Base-by-base conservation (phyloP, 2,113 vertebrate genomes). In the Boulengeromyrus knoepffleri region DNA sequence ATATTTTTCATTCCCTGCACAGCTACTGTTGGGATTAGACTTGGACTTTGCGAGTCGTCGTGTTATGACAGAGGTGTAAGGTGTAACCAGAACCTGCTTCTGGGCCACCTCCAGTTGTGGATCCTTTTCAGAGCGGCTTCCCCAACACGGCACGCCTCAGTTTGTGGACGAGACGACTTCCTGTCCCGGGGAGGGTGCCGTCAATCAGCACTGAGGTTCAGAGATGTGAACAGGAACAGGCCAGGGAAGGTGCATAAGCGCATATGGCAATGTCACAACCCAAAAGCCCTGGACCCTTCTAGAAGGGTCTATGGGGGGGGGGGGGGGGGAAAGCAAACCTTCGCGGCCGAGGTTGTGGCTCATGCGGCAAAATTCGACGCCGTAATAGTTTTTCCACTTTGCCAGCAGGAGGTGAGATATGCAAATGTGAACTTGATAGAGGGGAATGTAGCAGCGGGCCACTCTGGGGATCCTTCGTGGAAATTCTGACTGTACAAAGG, bases 71-170 rank as follows among this genome's bases (percentile, higher is more conserved):
- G 91, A 92, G 91, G 91, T 93, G 93, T 50, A 36, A 56, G 31
- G 92, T 93, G 93, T 50, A 83, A 56, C 12, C 91, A 91, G 92
- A 91, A 94, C 92, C 93, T 92, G 89, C 85, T 92, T 56, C 91
- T 90, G 92, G 83, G 91, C 80, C 91, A 91, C 90, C 93, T 92
- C 91, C 94, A 77, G 92, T 93, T 93, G 91, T 92, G 93, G 92
- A 91, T 92, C 92, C 94, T 93, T 94, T 94, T 93, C n/a, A 88
- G 42, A 50, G 50, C 27, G 94, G 92, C 90, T 89, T 90, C 39
- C 90, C 31, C 93, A 47, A 39, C 92, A 94, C 92, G 91, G 91
- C 88, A 70, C 53, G 93, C 90, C 94, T 94, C 93, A 91, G 91
- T 94, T 93, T 93, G 92, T 92, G 89, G 90, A 13, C 0, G 0